These are phyloP conservation scores for Embidobia sp. DNA, from an alignment of 2,888 invertebrate species.

Conservation along the genomic window DNA sequence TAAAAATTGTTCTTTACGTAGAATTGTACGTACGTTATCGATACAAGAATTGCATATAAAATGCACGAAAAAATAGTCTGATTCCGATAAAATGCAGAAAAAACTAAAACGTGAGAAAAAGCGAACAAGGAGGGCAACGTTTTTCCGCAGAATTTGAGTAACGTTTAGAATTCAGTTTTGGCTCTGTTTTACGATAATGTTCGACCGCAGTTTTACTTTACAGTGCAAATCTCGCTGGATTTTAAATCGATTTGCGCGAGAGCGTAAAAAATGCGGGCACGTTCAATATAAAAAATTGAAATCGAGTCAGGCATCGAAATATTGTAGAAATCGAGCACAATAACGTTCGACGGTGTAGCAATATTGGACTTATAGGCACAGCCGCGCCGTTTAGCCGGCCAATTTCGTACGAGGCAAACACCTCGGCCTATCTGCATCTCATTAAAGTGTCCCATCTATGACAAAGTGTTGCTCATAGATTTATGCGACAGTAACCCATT, in stretches of 20 bases:
- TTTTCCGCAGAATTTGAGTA: neutral
- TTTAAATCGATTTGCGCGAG: neutral
- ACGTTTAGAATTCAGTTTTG: neutral
- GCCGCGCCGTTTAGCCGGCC: no score
- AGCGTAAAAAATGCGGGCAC: neutral
- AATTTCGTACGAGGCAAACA: constrained; percentile 20
- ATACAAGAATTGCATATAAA: no score
- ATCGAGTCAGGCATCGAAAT: neutral
- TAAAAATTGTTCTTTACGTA: no score
- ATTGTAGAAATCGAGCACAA: neutral
- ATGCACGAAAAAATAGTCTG: no score
- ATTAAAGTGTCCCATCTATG: constrained; percentile 10
- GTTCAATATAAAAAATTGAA: constrained; percentile 1
- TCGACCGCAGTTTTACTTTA: neutral
- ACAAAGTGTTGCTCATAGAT: constrained; percentile 41
- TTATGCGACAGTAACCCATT: constrained; percentile 43
- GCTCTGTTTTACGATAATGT: constrained; percentile 1
- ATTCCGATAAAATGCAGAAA: no score
- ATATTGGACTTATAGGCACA: no score
- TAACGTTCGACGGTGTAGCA: neutral
- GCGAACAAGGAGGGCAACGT: neutral
- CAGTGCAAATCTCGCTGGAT: neutral
- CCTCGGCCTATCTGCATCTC: constrained; percentile 28
- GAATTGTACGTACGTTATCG: no score
- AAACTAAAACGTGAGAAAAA: neutral